Base-by-base conservation (phyloP, 37 sponge, comb jelly and placozoan species). In the Dysidea cf. avara region DNA sequence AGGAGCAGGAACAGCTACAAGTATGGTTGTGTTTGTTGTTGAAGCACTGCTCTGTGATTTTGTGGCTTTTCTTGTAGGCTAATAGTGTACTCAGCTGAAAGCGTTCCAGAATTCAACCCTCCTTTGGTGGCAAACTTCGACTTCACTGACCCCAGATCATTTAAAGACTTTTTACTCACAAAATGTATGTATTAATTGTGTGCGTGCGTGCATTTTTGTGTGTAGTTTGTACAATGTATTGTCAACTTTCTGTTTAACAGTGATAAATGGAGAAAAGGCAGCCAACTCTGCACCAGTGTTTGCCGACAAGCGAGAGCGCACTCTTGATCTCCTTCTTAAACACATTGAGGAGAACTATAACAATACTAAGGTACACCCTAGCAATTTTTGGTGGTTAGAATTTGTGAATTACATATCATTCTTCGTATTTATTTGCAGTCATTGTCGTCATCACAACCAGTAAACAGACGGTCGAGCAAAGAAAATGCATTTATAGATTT, bases 241-340 rank as follows among this genome's bases (percentile, higher is more conserved):
- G 39, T n/a, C 65, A 43, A 30, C 26, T 40, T 71, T 28, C 12
- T 35, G 39, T 52, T 6, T 39, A 72, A 4, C 75, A 92, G 92
- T 92, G 59, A 92, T 92, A 24, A 92, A 92, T 72, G 88, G 88
- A 36, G 92, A 92, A 69, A 92, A 92, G 75, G 92, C 92, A 33
- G 61, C 88, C 34, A 87, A 87, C 68, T 48, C 56, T 21, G 69
- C 69, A 32, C 88, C 88, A 13, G 76, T 80, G 18, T 92, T 92
- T 56, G 36, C 82, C 37, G 84, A 92, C 61, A 92, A 92, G 65
- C 71, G 92, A 57, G 76, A 83, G 39, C 55, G 92, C 18, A 92
- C 92, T 13, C 80, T 92, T 22, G 78, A 62, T 14, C 66, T 78
- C 14, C 65, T 91, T 5, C 62, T 91, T 22, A 90, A 80, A 47